Evolutionary conservation across 1,140 invertebrate genomes (phyloP).

Genomic region (Diabrotica undecimpunctata): DNA sequence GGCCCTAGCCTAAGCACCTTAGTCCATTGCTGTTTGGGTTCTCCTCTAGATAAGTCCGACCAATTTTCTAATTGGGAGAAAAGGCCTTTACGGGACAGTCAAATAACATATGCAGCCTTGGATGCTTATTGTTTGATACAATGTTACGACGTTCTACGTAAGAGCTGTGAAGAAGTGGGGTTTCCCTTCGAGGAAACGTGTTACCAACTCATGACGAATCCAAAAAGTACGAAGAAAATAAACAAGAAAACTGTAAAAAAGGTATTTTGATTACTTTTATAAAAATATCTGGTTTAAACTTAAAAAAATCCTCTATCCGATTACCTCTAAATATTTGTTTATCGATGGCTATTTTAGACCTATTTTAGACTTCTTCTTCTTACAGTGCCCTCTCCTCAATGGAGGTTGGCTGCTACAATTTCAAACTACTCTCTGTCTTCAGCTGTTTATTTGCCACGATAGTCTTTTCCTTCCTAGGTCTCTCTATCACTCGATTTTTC

Average conservation of each 20-base stretch:
- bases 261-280: too few relatives aligned
- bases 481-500: too few relatives aligned
- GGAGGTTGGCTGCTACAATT: too few relatives aligned
- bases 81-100: slow-evolving; percentile 68
- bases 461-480: too few relatives aligned
- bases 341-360: too few relatives aligned
- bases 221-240: slow-evolving; percentile 49
- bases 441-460: too few relatives aligned
- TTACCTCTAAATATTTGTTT: too few relatives aligned
- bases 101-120: slow-evolving; percentile 77
- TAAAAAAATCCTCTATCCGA: too few relatives aligned
- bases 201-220: slow-evolving; percentile 52
- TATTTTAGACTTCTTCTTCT: too few relatives aligned
- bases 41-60: slow-evolving; percentile 72
- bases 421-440: too few relatives aligned
- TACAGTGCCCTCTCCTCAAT: too few relatives aligned
- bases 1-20: slow-evolving; percentile 62
- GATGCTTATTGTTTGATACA: slow-evolving; percentile 78
- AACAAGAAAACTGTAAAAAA: slow-evolving; percentile 42
- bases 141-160: slow-evolving; percentile 60
- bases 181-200: slow-evolving; percentile 62
- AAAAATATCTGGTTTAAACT: too few relatives aligned
- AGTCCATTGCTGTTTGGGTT: slow-evolving; percentile 68
- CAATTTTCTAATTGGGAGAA: slow-evolving; percentile 87
- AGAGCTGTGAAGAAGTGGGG: slow-evolving; percentile 49